Evolutionary conservation across 2,113 vertebrate species (phyloP), one percentile per base, ranked within the genome.

Genomic region (Podilymbus podiceps): DNA sequence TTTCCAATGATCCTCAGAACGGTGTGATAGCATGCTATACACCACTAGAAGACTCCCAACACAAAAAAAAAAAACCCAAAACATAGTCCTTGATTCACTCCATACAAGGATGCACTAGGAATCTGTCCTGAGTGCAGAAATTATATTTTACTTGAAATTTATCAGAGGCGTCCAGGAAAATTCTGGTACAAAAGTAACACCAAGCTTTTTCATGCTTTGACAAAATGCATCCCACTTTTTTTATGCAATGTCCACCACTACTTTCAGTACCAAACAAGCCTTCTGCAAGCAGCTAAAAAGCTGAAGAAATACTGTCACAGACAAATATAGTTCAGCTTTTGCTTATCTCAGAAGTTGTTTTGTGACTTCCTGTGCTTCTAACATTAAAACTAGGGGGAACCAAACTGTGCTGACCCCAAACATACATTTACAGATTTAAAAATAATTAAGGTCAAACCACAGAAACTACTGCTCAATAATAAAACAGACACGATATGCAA

Each of bases 261-360:
- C 80, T 74, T 95, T 89, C 74, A 93, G 83, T 91, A 58, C 60
- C 84, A 72, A 91, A 87, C 35, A 60, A 89, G 46, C 20, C 46
- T 89, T 82, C 66, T 86, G 83, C 33, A 85, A 82, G 58, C 95
- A 95, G 68, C 23, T 93, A 77, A 93, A 96, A 64, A 56, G 40
- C 21, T 76, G 52, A 94, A 95, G 56, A 92, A 96, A 91, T 73
- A 63, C 4, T 72, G 67, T 86, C 47, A 75, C 50, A 50, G 67
- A 78, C 40, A 31, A 63, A 59, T 44, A 38, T 69, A 80, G 47
- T 27, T 91, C 80, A 56, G 62, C 35, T 86, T 93, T 91, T 84
- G 75, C 40, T 89, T 88, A 78, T 94, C 83, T 91, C 40, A 40
- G 73, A 83, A 90, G 64, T 4, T 88, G 21, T 75, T 79, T 88